Percentiles rank a stretch among this genome's conserved stretches.
Conservation (phyloP, 1,140 invertebrate species). For the Papilio polyxenes region DNA sequence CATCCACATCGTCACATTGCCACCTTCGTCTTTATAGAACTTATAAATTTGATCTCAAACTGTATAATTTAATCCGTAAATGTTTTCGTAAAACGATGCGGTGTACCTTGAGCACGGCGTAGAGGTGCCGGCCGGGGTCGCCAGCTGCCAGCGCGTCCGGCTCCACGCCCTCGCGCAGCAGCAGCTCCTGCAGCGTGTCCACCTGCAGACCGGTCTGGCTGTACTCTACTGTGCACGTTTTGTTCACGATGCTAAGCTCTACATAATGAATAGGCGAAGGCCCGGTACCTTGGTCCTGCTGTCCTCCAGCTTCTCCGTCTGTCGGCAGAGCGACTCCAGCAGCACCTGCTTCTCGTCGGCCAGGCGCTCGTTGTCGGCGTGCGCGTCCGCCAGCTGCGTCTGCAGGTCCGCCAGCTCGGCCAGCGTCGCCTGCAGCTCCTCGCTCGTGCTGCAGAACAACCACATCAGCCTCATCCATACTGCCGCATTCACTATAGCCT, state of each 20-base stretch:
- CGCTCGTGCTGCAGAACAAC: slow-evolving; percentile 85
- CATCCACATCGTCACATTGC: background rate
- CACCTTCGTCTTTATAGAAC: background rate
- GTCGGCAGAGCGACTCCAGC: slow-evolving; percentile 93
- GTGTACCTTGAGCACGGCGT: slow-evolving; percentile 89
- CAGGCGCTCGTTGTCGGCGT: slow-evolving; percentile 92
- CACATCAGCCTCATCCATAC: background rate
- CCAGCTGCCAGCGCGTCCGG: slow-evolving; percentile 82
- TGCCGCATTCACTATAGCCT: background rate
- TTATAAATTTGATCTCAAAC: no score
- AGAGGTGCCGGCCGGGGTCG: slow-evolving; percentile 91
- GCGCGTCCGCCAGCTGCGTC: slow-evolving; percentile 91
- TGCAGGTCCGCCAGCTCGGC: slow-evolving; percentile 95
- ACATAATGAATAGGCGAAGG: background rate
- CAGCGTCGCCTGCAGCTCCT: slow-evolving; percentile 96
- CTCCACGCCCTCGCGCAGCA: slow-evolving; percentile 84
- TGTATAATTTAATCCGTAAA: background rate
- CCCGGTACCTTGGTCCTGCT: slow-evolving; percentile 84
- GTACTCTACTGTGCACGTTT: background rate
- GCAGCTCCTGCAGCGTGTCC: slow-evolving; percentile 86
- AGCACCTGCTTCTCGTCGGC: slow-evolving; percentile 93
- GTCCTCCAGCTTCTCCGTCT: slow-evolving; percentile 95
- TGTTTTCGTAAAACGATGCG: background rate
- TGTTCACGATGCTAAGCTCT: background rate
- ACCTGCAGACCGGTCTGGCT: slow-evolving; percentile 63